Evolutionary conservation across 2,797 vertebrate species (phyloP).

Genomic region (Ispidina lecontei): DNA sequence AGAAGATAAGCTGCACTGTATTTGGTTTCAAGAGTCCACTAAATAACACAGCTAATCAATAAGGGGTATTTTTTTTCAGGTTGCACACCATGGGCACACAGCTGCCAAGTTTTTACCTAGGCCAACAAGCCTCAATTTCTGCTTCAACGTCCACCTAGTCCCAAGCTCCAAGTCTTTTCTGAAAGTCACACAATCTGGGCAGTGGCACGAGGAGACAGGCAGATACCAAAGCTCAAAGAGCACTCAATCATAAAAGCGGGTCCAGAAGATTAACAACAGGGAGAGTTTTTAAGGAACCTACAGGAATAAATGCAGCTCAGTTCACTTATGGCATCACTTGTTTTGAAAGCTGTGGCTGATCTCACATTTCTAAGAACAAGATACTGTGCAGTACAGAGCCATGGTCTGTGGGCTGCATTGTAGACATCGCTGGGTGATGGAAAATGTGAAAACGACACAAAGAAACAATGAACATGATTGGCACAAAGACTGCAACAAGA

Average conservation of each 20-base stretch:
- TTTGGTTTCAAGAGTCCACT: slow-evolving; percentile 44
- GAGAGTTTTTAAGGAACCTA: not conserved
- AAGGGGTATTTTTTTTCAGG: not conserved
- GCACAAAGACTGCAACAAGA: slow-evolving; percentile 40
- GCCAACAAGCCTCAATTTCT: not conserved
- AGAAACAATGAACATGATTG: slow-evolving; percentile 57
- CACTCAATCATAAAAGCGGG: not conserved
- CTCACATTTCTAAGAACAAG: slow-evolving; percentile 43
- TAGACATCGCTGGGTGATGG: slow-evolving; percentile 38
- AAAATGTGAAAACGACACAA: slow-evolving; percentile 59
- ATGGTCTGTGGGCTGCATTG: slow-evolving; percentile 61
- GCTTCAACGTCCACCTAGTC: not conserved
- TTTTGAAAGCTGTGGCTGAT: slow-evolving; percentile 57
- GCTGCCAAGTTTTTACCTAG: not conserved
- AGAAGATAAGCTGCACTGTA: not conserved
- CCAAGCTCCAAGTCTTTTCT: not conserved
- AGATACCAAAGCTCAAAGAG: not conserved
- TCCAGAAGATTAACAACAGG: not conserved
- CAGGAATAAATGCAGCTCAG: slow-evolving; percentile 25
- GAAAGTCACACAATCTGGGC: not conserved
- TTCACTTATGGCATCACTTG: slow-evolving; percentile 62
- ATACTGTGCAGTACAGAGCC: slow-evolving; percentile 18
- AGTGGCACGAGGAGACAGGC: not conserved
- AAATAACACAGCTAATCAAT: not conserved
- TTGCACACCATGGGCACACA: fast-evolving